Conservation (phyloP, 2,888 invertebrate species). For the Alviniconcha strummeri region DNA sequence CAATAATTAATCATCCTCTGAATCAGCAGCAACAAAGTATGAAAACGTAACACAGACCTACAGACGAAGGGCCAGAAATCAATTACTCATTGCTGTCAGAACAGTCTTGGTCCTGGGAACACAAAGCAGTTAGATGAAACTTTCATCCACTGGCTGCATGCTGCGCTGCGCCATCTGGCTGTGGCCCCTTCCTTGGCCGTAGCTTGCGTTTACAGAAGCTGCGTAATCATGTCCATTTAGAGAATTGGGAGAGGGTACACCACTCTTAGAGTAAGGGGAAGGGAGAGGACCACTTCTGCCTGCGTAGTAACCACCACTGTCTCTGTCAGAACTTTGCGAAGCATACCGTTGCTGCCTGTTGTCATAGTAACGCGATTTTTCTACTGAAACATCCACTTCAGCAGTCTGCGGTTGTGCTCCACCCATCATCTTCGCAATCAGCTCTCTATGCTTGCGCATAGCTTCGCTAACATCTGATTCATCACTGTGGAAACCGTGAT, state of each 20-base stretch:
- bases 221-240: background rate
- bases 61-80: too few relatives aligned
- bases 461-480: constrained; percentile 42
- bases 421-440: constrained; percentile 45
- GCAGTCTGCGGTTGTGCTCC: constrained; percentile 12
- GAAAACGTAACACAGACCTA: too few relatives aligned
- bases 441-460: constrained; percentile 48
- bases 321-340: constrained; percentile 9
- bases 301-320: background rate
- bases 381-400: background rate
- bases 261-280: background rate
- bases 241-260: background rate
- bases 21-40: too few relatives aligned
- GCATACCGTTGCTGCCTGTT: constrained; percentile 1
- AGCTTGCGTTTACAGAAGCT: background rate
- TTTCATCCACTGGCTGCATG: constrained; percentile 17
- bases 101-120: too few relatives aligned
- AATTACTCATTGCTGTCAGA: too few relatives aligned
- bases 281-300: background rate
- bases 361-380: background rate
- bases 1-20: too few relatives aligned
- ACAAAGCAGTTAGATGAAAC: constrained; percentile 18
- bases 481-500: constrained; percentile 41
- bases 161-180: background rate
- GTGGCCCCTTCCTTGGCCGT: background rate